Evolutionary conservation across 2,113 vertebrate species (phyloP).

Genomic region (Mellivora capensis): DNA sequence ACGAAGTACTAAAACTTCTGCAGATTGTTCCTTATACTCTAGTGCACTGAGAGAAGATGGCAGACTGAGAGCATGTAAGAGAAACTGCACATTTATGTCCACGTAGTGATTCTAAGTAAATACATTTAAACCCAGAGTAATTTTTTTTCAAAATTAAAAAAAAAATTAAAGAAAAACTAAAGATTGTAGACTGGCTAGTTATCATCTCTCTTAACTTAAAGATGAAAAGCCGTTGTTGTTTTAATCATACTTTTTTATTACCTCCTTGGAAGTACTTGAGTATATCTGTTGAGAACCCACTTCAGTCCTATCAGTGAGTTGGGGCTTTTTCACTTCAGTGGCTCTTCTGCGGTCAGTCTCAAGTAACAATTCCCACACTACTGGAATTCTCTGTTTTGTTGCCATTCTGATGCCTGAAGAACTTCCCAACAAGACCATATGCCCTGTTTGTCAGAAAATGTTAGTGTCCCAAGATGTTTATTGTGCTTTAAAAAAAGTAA

Average conservation of each 20-base stretch:
- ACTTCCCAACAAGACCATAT: neutral
- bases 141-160: slow-evolving; percentile 24
- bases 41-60: neutral
- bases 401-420: neutral
- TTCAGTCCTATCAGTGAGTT: neutral
- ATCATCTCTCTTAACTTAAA: neutral
- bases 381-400: neutral
- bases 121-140: slow-evolving; percentile 31
- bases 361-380: neutral
- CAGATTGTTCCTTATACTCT: neutral
- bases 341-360: neutral
- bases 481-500: neutral
- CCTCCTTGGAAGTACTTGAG: neutral
- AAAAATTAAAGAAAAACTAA: slow-evolving; percentile 4
- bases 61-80: neutral
- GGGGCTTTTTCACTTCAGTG: neutral
- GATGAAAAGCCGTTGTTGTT: neutral
- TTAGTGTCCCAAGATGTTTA: neutral
- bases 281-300: neutral
- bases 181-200: neutral
- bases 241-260: neutral
- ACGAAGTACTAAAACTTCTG: neutral
- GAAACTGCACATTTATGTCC: neutral
- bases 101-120: slow-evolving; percentile 34
- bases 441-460: neutral